A percentile compares a stretch with the other conserved stretches of the same genome.
Evolutionary conservation across 2,797 vertebrate species (phyloP).

Genomic region (Danionella dracula): DNA sequence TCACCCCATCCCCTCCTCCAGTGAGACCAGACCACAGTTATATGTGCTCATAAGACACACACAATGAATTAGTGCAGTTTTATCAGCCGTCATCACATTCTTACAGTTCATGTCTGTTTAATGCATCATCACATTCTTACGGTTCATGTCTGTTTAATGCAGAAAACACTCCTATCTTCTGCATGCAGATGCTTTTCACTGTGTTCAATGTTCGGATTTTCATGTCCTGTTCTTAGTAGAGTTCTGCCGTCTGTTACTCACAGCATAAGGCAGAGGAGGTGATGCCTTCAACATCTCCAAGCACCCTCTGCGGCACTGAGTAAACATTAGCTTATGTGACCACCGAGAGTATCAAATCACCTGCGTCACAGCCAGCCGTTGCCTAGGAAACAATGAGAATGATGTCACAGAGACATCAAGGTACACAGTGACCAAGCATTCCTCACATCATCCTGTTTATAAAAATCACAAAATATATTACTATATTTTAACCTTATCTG

Average conservation of each 20-base stretch:
- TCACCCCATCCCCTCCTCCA: no score
- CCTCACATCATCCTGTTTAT: background rate
- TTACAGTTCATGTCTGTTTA: background rate
- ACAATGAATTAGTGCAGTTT: background rate
- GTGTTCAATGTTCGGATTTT: no score
- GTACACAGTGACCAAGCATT: background rate
- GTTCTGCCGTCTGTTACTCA: background rate
- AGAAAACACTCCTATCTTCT: background rate
- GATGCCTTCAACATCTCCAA: background rate
- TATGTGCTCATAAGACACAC: background rate
- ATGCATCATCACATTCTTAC: no score
- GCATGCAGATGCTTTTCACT: no score
- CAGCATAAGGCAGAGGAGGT: background rate
- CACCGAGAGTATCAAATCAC: conserved; percentile 1
- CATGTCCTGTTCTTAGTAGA: no score
- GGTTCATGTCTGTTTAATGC: no score
- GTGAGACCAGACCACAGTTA: no score
- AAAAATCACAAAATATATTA: background rate
- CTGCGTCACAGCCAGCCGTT: conserved; percentile 8
- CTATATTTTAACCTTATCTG: no score
- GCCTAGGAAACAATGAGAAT: conserved; percentile 21
- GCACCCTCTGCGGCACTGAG: background rate
- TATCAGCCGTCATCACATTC: background rate
- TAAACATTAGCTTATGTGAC: conserved; percentile 15
- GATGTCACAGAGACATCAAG: conserved; percentile 13